Conservation (phyloP, 1,140 invertebrate species). For the Zaprionus taronus region DNA sequence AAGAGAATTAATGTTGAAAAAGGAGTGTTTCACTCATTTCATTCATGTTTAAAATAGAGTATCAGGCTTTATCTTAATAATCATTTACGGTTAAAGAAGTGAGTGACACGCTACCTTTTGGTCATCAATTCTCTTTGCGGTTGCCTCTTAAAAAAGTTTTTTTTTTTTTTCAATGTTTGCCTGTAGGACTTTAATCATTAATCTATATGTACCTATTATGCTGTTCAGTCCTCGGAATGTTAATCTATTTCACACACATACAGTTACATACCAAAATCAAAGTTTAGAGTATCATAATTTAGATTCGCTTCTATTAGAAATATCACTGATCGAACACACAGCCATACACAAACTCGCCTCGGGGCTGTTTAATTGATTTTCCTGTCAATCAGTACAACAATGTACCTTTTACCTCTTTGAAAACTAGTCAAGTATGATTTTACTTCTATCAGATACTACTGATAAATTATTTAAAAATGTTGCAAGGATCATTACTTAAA, state of each 20-base stretch:
- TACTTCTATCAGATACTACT: too few species aligned
- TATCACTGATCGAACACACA: background rate
- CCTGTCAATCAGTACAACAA: too few species aligned
- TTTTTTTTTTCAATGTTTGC: constrained; percentile 56
- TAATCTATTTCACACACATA: background rate
- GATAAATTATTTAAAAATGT: too few species aligned
- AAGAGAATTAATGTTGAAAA: background rate
- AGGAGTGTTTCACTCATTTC: background rate
- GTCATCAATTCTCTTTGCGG: background rate
- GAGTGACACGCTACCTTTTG: background rate
- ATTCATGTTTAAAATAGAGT: too few species aligned
- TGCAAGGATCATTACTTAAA: too few species aligned
- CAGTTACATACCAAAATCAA: background rate
- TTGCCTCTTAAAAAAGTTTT: background rate
- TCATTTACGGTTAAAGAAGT: background rate
- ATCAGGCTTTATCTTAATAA: too few species aligned
- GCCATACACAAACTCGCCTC: background rate
- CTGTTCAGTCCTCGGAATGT: constrained; percentile 46
- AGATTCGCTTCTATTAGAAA: background rate
- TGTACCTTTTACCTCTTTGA: background rate
- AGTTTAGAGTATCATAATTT: too few species aligned
- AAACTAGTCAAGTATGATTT: background rate
- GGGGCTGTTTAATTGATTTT: too few species aligned
- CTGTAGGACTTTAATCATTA: constrained; percentile 54
- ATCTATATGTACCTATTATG: constrained; percentile 45